Percentiles rank a stretch among this genome's conserved stretches.
Conservation (phyloP, 1,140 invertebrate genomes). For the Drosophila albomicans region DNA sequence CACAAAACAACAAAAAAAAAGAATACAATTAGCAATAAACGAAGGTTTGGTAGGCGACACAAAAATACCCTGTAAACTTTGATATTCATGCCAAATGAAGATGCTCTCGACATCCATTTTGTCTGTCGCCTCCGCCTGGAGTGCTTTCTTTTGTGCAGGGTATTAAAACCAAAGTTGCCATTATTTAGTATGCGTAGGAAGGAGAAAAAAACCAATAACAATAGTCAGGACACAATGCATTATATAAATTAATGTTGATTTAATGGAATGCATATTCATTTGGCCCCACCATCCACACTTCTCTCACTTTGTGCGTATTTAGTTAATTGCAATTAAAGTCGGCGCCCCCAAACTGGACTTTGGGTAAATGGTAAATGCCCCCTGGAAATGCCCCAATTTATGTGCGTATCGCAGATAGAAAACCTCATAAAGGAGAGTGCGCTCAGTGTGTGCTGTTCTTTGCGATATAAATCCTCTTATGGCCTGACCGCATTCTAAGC, state of each 20-base stretch:
- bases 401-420: background rate
- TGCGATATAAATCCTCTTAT: constrained; percentile 40
- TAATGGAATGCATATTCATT: constrained; percentile 83
- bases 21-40: constrained; percentile 2
- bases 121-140: no score
- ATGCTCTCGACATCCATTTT: no score
- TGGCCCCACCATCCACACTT: constrained; percentile 39
- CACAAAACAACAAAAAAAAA: constrained; percentile 8
- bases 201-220: constrained; percentile 31
- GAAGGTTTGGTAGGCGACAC: background rate
- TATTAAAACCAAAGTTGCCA: constrained; percentile 5
- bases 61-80: constrained; percentile 5
- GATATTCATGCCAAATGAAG: background rate
- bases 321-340: constrained; percentile 79
- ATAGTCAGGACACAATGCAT: constrained; percentile 71
- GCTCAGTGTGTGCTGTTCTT: constrained; percentile 2
- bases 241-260: constrained; percentile 81
- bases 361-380: background rate
- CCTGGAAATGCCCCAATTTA: constrained; percentile 11
- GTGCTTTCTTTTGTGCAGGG: constrained; percentile 4
- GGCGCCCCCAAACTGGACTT: constrained; percentile 5
- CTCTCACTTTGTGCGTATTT: constrained; percentile 56
- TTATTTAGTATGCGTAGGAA: constrained; percentile 5
- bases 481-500: constrained; percentile 21
- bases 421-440: background rate